These are phyloP conservation scores for Cinara cedri DNA, from an alignment of 2,888 invertebrate genomes.

Conservation along the genomic window DNA sequence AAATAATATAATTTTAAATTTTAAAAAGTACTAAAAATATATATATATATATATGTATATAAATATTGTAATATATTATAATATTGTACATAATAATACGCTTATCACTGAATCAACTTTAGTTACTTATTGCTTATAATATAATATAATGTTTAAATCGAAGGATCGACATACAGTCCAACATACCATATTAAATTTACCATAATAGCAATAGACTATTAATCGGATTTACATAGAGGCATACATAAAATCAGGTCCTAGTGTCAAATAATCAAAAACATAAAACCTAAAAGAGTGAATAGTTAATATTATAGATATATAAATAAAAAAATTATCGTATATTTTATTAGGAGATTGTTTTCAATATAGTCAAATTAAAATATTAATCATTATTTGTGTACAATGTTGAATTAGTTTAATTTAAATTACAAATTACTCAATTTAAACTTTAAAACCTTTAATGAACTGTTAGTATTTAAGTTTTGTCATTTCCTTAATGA, in stretches of 20 bases:
- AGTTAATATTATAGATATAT: too few relatives aligned
- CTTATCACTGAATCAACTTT: neutral
- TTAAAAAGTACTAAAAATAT: conserved; percentile 7
- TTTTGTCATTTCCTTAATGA: too few relatives aligned
- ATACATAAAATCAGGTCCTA: neutral
- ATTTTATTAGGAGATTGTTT: too few relatives aligned
- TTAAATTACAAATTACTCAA: conserved; percentile 8
- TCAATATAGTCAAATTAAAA: too few relatives aligned
- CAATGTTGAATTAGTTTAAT: neutral
- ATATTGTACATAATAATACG: conserved; percentile 20
- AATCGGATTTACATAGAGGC: conserved; percentile 14
- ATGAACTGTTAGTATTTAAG: neutral
- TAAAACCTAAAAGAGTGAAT: neutral
- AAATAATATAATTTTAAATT: conserved; percentile 23
- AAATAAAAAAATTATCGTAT: too few relatives aligned
- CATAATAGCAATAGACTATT: neutral
- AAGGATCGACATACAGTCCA: neutral
- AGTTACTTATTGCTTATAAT: conserved; percentile 12
- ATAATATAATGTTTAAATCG: conserved; percentile 10
- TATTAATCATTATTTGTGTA: too few relatives aligned
- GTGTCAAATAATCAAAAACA: neutral
- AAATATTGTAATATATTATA: neutral
- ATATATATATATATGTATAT: neutral
- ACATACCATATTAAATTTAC: neutral
- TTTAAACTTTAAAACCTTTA: too few relatives aligned